phyloP scores from a whole-genome alignment of 2,797 vertebrate genomes.

The Dipus sagitta region DNA sequence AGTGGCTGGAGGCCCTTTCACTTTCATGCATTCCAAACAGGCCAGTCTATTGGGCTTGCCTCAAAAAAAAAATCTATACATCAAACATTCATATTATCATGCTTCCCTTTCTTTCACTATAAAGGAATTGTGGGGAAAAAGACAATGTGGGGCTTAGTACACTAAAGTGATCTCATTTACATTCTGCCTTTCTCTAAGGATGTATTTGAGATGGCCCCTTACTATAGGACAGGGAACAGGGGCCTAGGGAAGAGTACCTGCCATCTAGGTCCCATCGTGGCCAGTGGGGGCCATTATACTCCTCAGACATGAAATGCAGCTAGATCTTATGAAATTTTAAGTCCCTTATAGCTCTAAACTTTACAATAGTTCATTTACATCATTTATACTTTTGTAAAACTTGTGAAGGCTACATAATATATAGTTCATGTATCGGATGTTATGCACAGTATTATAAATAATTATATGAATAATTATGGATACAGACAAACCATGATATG shows the following conservation, averaged over 20 bases:
- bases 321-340: background rate
- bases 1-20: too few species aligned
- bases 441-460: background rate
- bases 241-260: background rate
- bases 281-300: background rate
- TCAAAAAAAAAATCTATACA: too few species aligned
- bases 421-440: background rate
- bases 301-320: background rate
- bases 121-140: background rate
- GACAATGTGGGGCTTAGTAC: background rate
- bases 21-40: too few species aligned
- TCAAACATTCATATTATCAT: background rate
- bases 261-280: accelerated
- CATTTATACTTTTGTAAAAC: background rate
- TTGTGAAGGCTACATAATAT: background rate
- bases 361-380: background rate
- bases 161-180: background rate
- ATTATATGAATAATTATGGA: background rate
- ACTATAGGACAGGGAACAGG: background rate
- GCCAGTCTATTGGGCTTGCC: too few species aligned
- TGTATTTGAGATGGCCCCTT: background rate
- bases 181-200: background rate
- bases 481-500: background rate
- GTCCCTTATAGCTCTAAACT: background rate
- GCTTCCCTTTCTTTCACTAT: background rate